These are phyloP conservation scores for Lysiphlebus fabarum DNA, from an alignment of 1,140 invertebrate species.

Conservation along the genomic window DNA sequence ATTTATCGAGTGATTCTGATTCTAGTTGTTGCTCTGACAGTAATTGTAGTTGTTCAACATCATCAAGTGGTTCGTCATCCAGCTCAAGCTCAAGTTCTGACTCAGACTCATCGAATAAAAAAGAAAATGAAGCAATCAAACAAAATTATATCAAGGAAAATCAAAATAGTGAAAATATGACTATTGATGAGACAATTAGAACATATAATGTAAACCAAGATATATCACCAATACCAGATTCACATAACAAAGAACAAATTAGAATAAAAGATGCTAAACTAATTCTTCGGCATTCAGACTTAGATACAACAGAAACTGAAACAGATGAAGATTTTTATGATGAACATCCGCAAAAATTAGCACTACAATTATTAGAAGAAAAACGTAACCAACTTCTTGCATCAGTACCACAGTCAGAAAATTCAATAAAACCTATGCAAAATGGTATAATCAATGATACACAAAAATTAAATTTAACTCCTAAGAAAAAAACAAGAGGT, in stretches of 20 bases:
- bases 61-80: conserved; percentile 57
- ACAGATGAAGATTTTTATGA: conserved; percentile 86
- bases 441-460: conserved; percentile 58
- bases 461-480: conserved; percentile 45
- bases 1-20: conserved; percentile 71
- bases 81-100: conserved; percentile 70
- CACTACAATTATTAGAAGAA: conserved; percentile 67
- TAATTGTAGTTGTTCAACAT: conserved; percentile 75
- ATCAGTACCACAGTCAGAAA: conserved; percentile 42
- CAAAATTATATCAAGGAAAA: conserved; percentile 26
- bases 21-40: conserved; percentile 73
- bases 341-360: conserved; percentile 70
- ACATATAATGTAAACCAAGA: conserved; percentile 32
- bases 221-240: not conserved
- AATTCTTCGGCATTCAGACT: conserved; percentile 58
- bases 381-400: conserved; percentile 67
- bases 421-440: conserved; percentile 47
- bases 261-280: conserved; percentile 57
- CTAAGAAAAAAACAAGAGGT: conserved; percentile 57
- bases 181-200: conserved; percentile 30
- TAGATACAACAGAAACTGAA: conserved; percentile 77
- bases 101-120: conserved; percentile 60
- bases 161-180: conserved; percentile 18
- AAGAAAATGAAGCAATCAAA: conserved; percentile 37
- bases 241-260: conserved; percentile 40